phyloP scores from a whole-genome alignment of 92 coral and sea anemone genomes.

The Chrysogorgia sp. region DNA sequence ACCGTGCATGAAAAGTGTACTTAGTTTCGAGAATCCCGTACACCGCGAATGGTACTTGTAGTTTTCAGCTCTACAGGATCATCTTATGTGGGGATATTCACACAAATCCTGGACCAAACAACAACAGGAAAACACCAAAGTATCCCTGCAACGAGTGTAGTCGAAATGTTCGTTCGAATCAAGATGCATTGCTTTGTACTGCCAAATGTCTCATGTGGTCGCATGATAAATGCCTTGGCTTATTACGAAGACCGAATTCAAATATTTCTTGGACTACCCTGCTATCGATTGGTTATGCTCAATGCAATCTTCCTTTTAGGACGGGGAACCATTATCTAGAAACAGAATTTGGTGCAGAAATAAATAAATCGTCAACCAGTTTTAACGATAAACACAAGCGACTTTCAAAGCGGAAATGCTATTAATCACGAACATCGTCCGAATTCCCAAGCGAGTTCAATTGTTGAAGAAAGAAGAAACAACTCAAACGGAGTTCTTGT shows the following conservation, averaged over 20 bases:
- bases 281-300: neutral
- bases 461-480: too few relatives aligned
- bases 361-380: too few relatives aligned
- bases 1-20: slow-evolving; percentile 54
- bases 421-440: too few relatives aligned
- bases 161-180: slow-evolving; percentile 46
- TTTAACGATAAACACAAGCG: too few relatives aligned
- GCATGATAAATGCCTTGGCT: slow-evolving; percentile 48
- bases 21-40: slow-evolving; percentile 51
- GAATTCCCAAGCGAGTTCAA: too few relatives aligned
- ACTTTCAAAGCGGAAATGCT: too few relatives aligned
- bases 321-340: too few relatives aligned
- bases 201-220: slow-evolving; percentile 50
- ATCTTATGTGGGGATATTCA: slow-evolving; percentile 51
- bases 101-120: slow-evolving; percentile 50
- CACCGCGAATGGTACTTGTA: slow-evolving; percentile 47
- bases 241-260: slow-evolving; percentile 31
- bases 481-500: too few relatives aligned
- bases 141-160: slow-evolving; percentile 51
- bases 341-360: too few relatives aligned
- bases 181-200: slow-evolving; percentile 56
- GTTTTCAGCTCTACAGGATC: slow-evolving; percentile 47
- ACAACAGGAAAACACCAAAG: slow-evolving; percentile 5
- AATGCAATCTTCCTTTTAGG: neutral
- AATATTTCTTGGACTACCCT: slow-evolving; percentile 29